Base-by-base conservation (phyloP, 2,797 vertebrate genomes). In the Salmo trutta region DNA sequence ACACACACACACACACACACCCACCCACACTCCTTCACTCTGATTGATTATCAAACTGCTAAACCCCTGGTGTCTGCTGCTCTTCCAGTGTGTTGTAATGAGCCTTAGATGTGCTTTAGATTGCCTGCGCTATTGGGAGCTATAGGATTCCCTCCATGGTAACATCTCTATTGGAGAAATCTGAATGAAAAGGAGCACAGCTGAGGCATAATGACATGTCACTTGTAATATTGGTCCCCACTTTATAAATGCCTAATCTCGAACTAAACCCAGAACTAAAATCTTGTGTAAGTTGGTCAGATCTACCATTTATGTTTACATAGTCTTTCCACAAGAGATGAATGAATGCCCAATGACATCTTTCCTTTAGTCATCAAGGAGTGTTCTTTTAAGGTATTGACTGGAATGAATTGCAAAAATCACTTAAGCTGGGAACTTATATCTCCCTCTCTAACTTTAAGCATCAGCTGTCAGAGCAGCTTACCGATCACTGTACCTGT, bases 81-180 rank as follows among this genome's bases (percentile, higher is more conserved):
- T 19, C 10, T 10, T 64, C 21, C 59, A 27, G 59, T 64, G 59
- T 21, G 8, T 64, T 64, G 21, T 64, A 64, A 64, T 64, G 59
- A 64, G 10, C 59, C 21, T 83, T 84, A 71, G 71, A 31, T 64
- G 53, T 77, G 54, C 77, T 36, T 76, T 54, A 67, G 62, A 69
- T 59, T 21, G 73, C 71, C 77, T 41, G 29, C 67, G 72, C 29
- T 33, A 53, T 77, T 27, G 7, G 71, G 21, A 24, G 21, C 59
- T 64, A 27, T 27, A 27, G 59, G 21, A 64, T 24, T 24, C 59
- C 59, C n/a, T 24, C 59, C 12, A 47, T 47, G 41, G 41, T 47
- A 47, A 14, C 10, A 47, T 47, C 41, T 41, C 36, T 41, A 41
- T 41, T 41, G 36, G 8, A 47, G 41, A 47, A 47, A 14, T 47